Evolutionary conservation across 1,140 invertebrate genomes (phyloP), one percentile per base, ranked within the genome.

Genomic region (Muscidifurax raptorellus): DNA sequence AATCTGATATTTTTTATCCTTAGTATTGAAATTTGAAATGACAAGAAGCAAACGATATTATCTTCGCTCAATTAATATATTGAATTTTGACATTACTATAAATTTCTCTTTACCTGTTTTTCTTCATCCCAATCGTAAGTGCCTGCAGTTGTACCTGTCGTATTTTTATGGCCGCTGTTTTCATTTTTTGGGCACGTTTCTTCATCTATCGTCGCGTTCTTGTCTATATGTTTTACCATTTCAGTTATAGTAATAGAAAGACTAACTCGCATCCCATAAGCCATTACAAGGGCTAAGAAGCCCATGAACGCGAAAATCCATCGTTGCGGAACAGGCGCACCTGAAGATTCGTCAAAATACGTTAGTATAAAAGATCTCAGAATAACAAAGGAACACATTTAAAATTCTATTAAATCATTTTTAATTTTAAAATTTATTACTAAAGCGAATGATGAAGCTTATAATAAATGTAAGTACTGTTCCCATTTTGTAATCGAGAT

Each of bases 171-270:
- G 27, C 1, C 27, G 12, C 25, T 18, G 0, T 0, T 22, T 28
- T 40, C 59, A 7, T 47, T 27, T 13, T 36, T 15, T 18, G 32
- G 15, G 25, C 80, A 85, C 0, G 84, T 59, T n/a, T 47, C 69
- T 10, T 83, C 81, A 3, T 82, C 69, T 32, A 69, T 66, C 1
- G 59, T 28, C 44, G 13, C 32, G 10, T 77, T 71, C 28, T 10
- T 80, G 32, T 92, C 90, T 80, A 84, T 2, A 69, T 88, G 91
- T 0, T 90, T 77, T 0, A 95, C 96, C 96, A 99, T 98, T 89
- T 97, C 96, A 12, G 98, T 98, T 87, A 99, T 98, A 3, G 97
- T 97, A 30, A 98, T 95, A 86, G 97, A 98, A 7, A 99, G 93
- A 88, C 96, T 97, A 1, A 98, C 96, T 32, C 98, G 94, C 96